Evolutionary conservation across 2,113 vertebrate genomes (phyloP).

Genomic region (Bombycilla garrulus): DNA sequence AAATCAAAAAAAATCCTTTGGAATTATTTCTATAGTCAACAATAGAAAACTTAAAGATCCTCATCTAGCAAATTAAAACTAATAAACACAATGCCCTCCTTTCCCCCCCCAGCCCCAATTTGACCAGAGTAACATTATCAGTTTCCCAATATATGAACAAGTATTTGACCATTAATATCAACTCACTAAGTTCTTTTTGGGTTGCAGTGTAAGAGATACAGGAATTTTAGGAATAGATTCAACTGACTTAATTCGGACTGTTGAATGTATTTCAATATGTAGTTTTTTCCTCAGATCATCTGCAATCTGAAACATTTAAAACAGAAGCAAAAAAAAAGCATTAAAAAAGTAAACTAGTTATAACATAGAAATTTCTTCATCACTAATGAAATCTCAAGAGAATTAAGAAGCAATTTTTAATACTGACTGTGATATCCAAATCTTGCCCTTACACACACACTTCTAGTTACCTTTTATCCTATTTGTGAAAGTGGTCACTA

Average conservation of each 20-base stretch:
- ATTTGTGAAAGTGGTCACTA: not conserved
- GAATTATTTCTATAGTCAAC: not conserved
- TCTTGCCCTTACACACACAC: not conserved
- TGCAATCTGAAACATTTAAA: constrained; percentile 82
- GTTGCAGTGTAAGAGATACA: constrained; percentile 78
- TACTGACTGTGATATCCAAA: not conserved
- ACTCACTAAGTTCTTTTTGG: constrained; percentile 82
- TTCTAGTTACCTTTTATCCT: not conserved
- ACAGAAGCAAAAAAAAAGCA: not conserved
- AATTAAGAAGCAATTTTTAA: not conserved
- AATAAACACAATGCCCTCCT: not conserved
- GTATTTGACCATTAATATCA: not conserved
- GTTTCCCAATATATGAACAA: not conserved
- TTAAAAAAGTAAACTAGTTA: not conserved
- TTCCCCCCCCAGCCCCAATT: fast-evolving
- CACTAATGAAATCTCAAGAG: not conserved
- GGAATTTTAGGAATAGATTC: constrained; percentile 81
- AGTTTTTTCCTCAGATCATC: constrained; percentile 76
- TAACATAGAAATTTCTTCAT: not conserved
- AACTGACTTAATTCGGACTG: constrained; percentile 84
- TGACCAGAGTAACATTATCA: not conserved
- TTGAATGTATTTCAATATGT: constrained; percentile 78
- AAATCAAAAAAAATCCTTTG: not conserved
- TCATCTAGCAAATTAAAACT: not conserved
- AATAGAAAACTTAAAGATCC: not conserved